Base-by-base conservation (phyloP, 64 coral and sea anemone genomes). In the Catalaphyllia jardinei region DNA sequence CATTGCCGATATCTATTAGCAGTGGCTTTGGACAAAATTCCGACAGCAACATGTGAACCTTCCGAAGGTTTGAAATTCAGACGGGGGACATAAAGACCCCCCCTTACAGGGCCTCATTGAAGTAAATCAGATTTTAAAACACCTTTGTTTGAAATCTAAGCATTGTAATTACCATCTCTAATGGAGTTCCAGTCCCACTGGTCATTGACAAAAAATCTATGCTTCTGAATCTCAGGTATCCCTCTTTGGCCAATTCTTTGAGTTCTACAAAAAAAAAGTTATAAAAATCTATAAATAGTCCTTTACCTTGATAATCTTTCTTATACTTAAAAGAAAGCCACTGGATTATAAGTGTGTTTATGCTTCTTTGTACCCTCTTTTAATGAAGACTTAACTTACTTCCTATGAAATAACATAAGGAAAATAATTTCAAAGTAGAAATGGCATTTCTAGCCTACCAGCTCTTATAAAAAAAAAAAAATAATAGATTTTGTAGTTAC, bases 181-280 rank as follows among this genome's bases (percentile, higher is more conserved):
- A 98, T 98, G 72, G 28, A 88, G 33, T 93, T 67, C 96, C 96
- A 98, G 14, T 92, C 91, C 96, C 96, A 98, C 31, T 98, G 89
- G 46, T 93, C 87, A 80, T 95, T 91, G 5, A 93, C 46, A 62
- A 98, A 98, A 75, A 98, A 98, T 78, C 74, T 95, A 54, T 98
- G 96, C 22, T 75, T 89, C 69, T 94, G 80, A 49, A 98, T 95
- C 60, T 98, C 96, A 57, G 86, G 87, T 63, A 98, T 94, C 2
- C 96, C 96, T 59, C 71, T 87, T 59, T 86, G 88, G 67, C 96
- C 96, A 84, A 98, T 80, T 49, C 96, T 80, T 65, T 78, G 91
- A 17, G 76, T 88, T 76, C 96, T 98, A 46, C 49, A 55, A 67
- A 29, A n/a, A n/a, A 24, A 83, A 60, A 52, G 7, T 9, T 22